Base-by-base conservation (phyloP, 1,140 invertebrate genomes). In the Vanessa tameamea region DNA sequence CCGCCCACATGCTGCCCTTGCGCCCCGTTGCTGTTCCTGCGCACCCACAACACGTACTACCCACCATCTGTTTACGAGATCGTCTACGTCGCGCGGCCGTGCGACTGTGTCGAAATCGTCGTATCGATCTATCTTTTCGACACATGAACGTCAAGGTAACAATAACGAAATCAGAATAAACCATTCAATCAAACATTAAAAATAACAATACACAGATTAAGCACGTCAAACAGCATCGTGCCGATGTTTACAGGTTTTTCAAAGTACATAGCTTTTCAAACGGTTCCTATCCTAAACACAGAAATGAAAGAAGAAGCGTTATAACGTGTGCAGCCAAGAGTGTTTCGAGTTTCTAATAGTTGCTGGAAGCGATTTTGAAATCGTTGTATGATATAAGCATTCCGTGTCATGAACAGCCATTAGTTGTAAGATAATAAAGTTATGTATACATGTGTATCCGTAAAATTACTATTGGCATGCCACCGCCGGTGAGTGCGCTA, bases 191-290 rank as follows among this genome's bases (percentile, higher is more conserved):
- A 80, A 92, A 87, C 90, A 78, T 88, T 80, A 87, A 85, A 89
- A 85, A 85, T 86, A 89, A 90, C 82, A 86, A 83, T 86, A 91
- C 88, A 92, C 86, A 88, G 84, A 89, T 82, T 86, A 91, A 92
- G 90, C 90, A 92, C 90, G 89, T 91, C 88, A 91, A 92, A 92
- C 87, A 92, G 89, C 87, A 87, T 92, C 89, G 90, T 91, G 88
- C 87, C 77, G 90, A 89, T 87, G 84, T 88, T 81, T 80, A 89
- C 84, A 84, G 74, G 87, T 82, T 87, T 75, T 75, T 83, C 82
- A 72, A 78, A 66, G 71, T 78, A 89, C 86, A 90, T 85, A 90
- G 77, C 88, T 81, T 77, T 79, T 79, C 76, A 86, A 85, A 86
- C 81, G 77, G 76, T 82, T 83, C 82, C 79, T 85, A 82, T 83